Evolutionary conservation across 92 coral and sea anemone genomes (phyloP).

Genomic region (Metridium senile): DNA sequence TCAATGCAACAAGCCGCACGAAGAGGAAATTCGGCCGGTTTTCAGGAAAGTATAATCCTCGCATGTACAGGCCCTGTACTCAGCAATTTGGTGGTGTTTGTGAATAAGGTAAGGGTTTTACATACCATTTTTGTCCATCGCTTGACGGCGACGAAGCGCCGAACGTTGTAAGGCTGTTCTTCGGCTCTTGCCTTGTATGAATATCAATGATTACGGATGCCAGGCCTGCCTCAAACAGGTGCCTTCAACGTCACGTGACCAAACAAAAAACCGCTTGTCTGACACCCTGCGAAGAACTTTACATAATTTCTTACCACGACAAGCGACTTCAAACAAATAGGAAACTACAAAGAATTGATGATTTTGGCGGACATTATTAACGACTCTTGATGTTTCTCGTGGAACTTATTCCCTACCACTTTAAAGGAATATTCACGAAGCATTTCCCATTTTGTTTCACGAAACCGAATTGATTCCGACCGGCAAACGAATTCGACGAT

Average conservation of each 20-base stretch:
- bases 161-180: constrained; percentile 48
- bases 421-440: no score
- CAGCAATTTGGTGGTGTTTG: background rate
- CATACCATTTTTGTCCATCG: constrained; percentile 80
- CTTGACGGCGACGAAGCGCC: constrained; percentile 67
- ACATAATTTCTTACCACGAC: constrained; percentile 33
- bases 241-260: constrained; percentile 74
- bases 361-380: no score
- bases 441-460: no score
- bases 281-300: constrained; percentile 27
- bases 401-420: background rate
- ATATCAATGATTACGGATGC: constrained; percentile 42
- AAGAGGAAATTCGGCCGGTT: background rate
- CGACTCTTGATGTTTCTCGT: background rate
- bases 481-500: background rate
- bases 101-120: background rate
- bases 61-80: background rate
- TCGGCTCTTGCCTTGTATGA: constrained; percentile 51
- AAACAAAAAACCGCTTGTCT: constrained; percentile 46
- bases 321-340: constrained; percentile 8
- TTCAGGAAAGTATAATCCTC: background rate
- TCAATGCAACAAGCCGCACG: background rate
- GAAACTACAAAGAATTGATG: background rate
- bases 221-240: constrained; percentile 63
- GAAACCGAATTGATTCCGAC: no score